Conservation (phyloP, 2,113 vertebrate species). For the Psittacara wagleri region DNA sequence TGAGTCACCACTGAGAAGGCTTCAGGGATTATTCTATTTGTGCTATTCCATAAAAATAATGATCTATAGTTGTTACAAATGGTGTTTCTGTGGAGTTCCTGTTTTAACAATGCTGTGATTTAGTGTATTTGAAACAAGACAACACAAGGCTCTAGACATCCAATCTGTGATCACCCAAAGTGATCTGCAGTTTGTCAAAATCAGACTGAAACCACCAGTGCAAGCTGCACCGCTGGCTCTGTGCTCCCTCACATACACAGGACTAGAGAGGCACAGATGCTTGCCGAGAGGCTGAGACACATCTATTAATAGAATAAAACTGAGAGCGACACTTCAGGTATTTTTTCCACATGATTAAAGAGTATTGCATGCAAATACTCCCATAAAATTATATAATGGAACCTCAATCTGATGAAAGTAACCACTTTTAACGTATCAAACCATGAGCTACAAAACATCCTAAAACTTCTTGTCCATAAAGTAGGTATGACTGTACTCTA, state of each 20-base stretch:
- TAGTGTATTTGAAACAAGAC: not conserved
- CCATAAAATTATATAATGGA: not conserved
- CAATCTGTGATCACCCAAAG: not conserved
- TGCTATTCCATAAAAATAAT: not conserved
- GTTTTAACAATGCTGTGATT: not conserved
- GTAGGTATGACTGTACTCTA: not conserved
- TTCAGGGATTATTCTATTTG: not conserved
- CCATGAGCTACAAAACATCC: not conserved
- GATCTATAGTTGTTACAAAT: not conserved
- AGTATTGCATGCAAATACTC: not conserved
- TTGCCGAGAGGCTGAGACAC: not conserved
- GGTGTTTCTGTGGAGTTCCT: not conserved
- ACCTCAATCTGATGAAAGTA: not conserved
- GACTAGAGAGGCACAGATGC: not conserved
- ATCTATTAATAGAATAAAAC: not conserved
- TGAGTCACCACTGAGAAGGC: not conserved
- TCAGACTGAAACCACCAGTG: not conserved
- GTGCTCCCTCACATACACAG: not conserved
- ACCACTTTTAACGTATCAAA: not conserved
- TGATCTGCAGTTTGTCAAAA: not conserved
- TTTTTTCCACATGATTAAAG: not conserved
- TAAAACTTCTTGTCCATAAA: not conserved
- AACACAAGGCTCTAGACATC: not conserved
- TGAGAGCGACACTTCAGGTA: not conserved
- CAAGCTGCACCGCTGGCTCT: not conserved